Evolutionary conservation across 2,888 invertebrate species (phyloP).

Genomic region (Drosophila falleni): DNA sequence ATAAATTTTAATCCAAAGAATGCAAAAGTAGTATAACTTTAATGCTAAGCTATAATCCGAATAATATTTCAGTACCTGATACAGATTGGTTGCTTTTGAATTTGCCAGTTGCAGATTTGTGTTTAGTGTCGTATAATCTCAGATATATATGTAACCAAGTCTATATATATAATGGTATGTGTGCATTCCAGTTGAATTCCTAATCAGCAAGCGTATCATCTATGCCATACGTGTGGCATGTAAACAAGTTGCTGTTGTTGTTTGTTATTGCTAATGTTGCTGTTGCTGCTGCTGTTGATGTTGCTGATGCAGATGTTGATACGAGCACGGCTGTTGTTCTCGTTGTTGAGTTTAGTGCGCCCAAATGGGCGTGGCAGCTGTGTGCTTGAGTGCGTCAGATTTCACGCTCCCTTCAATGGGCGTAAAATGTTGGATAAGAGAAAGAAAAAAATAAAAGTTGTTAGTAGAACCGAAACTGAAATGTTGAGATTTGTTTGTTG

Average conservation of each 20-base stretch:
- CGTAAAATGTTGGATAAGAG: constrained; percentile 38
- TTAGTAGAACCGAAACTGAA: constrained; percentile 40
- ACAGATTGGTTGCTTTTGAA: constrained; percentile 6
- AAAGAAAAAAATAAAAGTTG: constrained; percentile 39
- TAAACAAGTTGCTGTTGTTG: constrained; percentile 61
- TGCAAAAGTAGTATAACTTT: background rate
- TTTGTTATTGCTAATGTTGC: constrained; percentile 18
- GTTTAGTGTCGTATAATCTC: background rate
- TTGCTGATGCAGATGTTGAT: constrained; percentile 40
- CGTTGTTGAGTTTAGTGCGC: constrained; percentile 19
- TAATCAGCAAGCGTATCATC: constrained; percentile 55
- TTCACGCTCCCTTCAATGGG: constrained; percentile 67
- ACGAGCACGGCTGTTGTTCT: constrained; percentile 25
- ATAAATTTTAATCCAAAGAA: background rate
- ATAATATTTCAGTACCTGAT: constrained; percentile 1
- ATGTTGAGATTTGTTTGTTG: constrained; percentile 48
- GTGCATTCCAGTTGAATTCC: constrained; percentile 68
- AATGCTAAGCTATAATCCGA: constrained; percentile 1
- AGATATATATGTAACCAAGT: background rate
- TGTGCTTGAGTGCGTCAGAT: constrained; percentile 52
- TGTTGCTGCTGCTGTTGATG: constrained; percentile 38
- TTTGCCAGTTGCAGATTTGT: constrained; percentile 17
- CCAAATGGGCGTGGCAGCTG: constrained; percentile 32
- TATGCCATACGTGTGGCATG: constrained; percentile 45
- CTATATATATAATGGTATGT: background rate